Evolutionary conservation across 1,140 invertebrate species (phyloP).

Genomic region (Thalassaphorura encarpata): DNA sequence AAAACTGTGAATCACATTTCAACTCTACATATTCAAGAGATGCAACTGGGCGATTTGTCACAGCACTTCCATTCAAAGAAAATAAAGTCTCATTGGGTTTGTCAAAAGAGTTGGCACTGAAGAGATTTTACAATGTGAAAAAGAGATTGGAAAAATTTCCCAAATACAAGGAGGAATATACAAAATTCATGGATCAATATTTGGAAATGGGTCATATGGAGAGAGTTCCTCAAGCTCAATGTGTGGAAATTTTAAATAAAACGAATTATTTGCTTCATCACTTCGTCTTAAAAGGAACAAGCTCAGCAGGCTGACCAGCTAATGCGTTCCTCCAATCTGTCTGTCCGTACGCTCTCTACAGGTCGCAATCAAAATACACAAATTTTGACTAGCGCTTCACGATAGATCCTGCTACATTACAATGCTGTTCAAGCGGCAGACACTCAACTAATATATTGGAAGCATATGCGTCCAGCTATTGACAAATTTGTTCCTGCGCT

Average conservation of each 20-base stretch:
- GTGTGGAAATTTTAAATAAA: not conserved
- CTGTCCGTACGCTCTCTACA: no score
- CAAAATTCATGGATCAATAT: constrained; percentile 35
- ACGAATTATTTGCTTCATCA: constrained; percentile 13
- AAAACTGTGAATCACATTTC: constrained; percentile 30
- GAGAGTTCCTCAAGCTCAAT: not conserved
- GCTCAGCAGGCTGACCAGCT: no score
- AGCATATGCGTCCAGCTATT: no score
- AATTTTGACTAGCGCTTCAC: no score
- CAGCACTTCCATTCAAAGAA: constrained; percentile 31
- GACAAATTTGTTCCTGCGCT: no score
- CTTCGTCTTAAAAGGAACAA: not conserved
- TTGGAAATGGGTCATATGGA: constrained; percentile 34
- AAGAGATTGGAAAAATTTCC: not conserved
- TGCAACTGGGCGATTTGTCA: constrained; percentile 24
- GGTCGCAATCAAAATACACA: no score
- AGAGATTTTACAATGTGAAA: constrained; percentile 20
- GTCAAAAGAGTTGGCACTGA: constrained; percentile 17
- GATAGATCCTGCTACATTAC: no score
- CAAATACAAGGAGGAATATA: constrained; percentile 1
- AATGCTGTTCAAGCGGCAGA: no score
- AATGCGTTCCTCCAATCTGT: no score
- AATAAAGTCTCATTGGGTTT: constrained; percentile 6
- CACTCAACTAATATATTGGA: no score
- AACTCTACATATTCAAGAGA: constrained; percentile 15